A percentile compares a stretch with the other conserved stretches of the same genome.
Evolutionary conservation across 2,797 vertebrate genomes (phyloP).

Genomic region (Lacerta agilis): DNA sequence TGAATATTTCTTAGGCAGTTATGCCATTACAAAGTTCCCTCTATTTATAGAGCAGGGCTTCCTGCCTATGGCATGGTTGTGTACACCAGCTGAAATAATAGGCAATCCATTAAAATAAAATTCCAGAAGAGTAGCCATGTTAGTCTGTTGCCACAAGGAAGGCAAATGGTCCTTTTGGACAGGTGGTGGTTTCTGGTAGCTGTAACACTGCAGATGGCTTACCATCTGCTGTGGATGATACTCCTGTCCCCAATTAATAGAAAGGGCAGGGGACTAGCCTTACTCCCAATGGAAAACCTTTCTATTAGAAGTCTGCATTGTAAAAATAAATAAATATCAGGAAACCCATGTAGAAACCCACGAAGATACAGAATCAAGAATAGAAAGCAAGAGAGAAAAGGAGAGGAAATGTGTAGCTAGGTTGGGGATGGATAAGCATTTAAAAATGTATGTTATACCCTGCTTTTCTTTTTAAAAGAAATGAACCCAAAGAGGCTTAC

Average conservation of each 20-base stretch:
- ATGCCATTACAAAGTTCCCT: background rate
- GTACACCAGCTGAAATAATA: background rate
- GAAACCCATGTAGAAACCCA: background rate
- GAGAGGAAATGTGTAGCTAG: no score
- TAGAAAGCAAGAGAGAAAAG: no score
- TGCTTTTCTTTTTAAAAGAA: no score
- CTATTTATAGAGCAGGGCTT: background rate
- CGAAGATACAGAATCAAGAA: no score
- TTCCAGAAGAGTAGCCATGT: background rate
- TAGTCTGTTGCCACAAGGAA: background rate
- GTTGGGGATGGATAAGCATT: no score
- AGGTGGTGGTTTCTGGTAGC: background rate
- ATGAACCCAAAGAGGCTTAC: no score
- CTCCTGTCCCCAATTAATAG: background rate
- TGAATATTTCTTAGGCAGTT: background rate
- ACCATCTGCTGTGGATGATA: background rate
- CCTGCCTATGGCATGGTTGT: background rate
- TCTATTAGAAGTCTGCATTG: background rate
- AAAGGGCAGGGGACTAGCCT: background rate
- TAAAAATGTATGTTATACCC: no score
- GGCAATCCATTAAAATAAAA: background rate
- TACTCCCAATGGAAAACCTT: background rate
- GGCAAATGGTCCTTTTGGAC: background rate
- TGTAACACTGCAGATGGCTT: background rate
- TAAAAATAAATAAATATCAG: background rate